These are phyloP conservation scores for Thereva unica DNA, from an alignment of 2,888 invertebrate species.

Conservation along the genomic window DNA sequence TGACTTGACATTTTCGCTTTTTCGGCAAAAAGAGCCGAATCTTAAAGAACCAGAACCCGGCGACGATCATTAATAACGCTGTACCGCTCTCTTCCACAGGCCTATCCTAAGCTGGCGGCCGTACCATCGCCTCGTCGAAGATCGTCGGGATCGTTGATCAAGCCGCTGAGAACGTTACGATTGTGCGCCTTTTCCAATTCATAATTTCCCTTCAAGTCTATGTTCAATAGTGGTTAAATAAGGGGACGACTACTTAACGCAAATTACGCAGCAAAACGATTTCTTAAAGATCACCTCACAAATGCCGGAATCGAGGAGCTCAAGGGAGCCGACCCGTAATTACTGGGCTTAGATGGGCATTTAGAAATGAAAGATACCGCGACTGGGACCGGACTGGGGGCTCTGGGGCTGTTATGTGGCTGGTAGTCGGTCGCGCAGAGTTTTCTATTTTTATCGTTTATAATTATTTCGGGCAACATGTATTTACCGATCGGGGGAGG, in stretches of 20 bases:
- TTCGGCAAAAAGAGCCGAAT: slow-evolving; percentile 34
- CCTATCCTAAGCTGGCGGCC: neutral
- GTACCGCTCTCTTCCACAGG: slow-evolving; percentile 24
- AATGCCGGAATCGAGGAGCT: slow-evolving; percentile 32
- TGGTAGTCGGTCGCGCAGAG: too few species aligned
- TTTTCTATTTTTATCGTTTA: too few species aligned
- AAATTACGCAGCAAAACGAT: slow-evolving; percentile 44
- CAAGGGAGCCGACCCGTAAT: slow-evolving; percentile 8
- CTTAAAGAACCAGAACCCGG: slow-evolving; percentile 34
- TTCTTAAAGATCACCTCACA: slow-evolving; percentile 15
- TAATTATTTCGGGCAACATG: too few species aligned
- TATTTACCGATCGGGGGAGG: too few species aligned
- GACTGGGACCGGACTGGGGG: neutral
- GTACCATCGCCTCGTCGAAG: neutral
- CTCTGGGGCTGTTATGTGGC: too few species aligned
- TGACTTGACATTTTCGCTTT: slow-evolving; percentile 33
- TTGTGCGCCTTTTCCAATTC: slow-evolving; percentile 7
- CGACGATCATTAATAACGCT: slow-evolving; percentile 40
- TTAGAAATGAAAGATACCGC: slow-evolving; percentile 3
- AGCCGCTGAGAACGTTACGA: too few species aligned
- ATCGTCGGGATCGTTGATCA: too few species aligned
- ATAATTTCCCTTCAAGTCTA: slow-evolving; percentile 9
- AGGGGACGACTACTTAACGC: slow-evolving; percentile 43
- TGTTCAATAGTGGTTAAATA: slow-evolving; percentile 19
- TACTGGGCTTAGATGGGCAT: neutral